A percentile compares a stretch with the other conserved stretches of the same genome.
These are phyloP conservation scores for Ephialtes manifestator DNA, from an alignment of 2,888 invertebrate genomes.

Conservation along the genomic window DNA sequence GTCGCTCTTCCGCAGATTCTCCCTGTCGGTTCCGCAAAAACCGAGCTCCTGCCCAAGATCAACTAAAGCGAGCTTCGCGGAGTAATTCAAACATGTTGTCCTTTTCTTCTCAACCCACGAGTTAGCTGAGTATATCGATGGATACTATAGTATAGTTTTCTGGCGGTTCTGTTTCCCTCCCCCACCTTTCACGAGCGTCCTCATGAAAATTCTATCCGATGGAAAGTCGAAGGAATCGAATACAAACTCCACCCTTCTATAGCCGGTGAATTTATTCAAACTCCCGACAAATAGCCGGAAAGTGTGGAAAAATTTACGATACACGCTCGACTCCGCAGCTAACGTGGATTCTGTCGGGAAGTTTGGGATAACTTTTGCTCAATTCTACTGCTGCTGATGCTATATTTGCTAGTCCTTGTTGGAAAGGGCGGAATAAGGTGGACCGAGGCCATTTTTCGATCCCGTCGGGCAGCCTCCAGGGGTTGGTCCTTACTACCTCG, in stretches of 20 bases:
- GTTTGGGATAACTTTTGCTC: conserved; percentile 73
- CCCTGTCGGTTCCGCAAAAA: conserved; percentile 52
- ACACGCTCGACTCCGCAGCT: conserved; percentile 63
- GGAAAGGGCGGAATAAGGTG: conserved; percentile 65
- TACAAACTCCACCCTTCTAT: conserved; percentile 69
- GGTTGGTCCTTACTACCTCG: conserved; percentile 57
- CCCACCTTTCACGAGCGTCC: conserved; percentile 18
- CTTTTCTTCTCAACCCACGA: conserved; percentile 36
- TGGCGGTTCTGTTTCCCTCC: conserved; percentile 37
- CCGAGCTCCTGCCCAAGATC: conserved; percentile 51
- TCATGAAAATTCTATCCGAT: conserved; percentile 75
- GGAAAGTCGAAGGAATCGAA: conserved; percentile 74
- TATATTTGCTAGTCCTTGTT: conserved; percentile 30
- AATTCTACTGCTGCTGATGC: conserved; percentile 57
- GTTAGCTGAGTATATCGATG: conserved; percentile 39
- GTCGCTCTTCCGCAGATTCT: conserved; percentile 27
- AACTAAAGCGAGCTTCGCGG: conserved; percentile 45
- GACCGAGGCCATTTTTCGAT: conserved; percentile 71
- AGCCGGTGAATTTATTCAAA: conserved; percentile 75
- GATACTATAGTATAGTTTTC: conserved; percentile 50
- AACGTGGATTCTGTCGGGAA: conserved; percentile 65
- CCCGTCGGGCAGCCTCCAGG: conserved; percentile 58
- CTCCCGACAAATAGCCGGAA: conserved; percentile 75
- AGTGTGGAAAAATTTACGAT: conserved; percentile 75
- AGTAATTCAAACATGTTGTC: conserved; percentile 51